phyloP scores from a whole-genome alignment of 2,888 invertebrate genomes.

The Aleiodes leptofemur region DNA sequence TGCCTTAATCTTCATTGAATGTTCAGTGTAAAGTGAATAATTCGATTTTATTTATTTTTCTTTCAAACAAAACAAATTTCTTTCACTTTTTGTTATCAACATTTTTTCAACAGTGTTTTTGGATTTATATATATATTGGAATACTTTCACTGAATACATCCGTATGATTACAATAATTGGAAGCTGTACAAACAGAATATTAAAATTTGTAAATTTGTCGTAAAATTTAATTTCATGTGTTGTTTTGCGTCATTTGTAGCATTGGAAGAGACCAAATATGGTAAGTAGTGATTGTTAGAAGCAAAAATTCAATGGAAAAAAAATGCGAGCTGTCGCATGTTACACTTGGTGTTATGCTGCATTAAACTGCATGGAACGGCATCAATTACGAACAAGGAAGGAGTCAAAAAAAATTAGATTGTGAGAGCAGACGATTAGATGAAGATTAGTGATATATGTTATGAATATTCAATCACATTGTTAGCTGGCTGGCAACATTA shows the following conservation, averaged over 20 bases:
- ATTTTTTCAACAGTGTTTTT: neutral
- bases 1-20: neutral
- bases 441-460: conserved; percentile 28
- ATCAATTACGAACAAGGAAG: conserved; percentile 5
- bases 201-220: conserved; percentile 47
- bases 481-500: conserved; percentile 39
- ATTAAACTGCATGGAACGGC: conserved; percentile 25
- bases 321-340: conserved; percentile 31
- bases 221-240: conserved; percentile 58
- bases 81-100: neutral
- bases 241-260: conserved; percentile 71
- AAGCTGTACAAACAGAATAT: conserved; percentile 23
- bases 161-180: neutral
- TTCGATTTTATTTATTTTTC: conserved; percentile 49
- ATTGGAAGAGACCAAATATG: conserved; percentile 74
- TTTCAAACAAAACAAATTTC: conserved; percentile 50
- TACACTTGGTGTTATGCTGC: conserved; percentile 19
- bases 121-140: neutral
- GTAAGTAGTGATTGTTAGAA: conserved; percentile 69
- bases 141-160: neutral
- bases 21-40: neutral
- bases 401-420: neutral
- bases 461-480: conserved; percentile 29
- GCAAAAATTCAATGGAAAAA: conserved; percentile 52
- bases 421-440: conserved; percentile 1